phyloP scores from a whole-genome alignment of 1,140 invertebrate species.

The Zaprionus ghesquierei region DNA sequence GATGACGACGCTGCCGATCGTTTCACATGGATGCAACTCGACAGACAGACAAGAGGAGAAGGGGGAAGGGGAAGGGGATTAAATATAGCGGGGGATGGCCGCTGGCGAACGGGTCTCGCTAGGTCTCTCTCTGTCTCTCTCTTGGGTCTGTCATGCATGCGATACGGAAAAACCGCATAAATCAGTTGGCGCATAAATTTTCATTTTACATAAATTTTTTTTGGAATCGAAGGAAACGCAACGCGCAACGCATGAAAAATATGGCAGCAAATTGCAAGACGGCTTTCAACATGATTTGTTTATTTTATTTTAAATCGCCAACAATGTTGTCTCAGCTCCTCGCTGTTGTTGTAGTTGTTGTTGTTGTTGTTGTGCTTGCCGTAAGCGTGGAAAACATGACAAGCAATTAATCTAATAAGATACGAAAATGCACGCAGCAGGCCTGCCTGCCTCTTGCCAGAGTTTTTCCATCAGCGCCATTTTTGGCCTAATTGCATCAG shows the following conservation, averaged over 20 bases:
- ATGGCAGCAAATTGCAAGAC: conserved; percentile 78
- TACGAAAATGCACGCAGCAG: conserved; percentile 20
- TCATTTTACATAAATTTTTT: conserved; percentile 79
- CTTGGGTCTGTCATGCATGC: conserved; percentile 60
- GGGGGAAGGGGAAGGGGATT: neutral
- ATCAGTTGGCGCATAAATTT: conserved; percentile 80
- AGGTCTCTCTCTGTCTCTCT: neutral
- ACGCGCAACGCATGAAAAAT: conserved; percentile 69
- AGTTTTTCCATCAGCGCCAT: conserved; percentile 37
- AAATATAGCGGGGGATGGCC: conserved; percentile 5
- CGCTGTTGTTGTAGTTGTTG: conserved; percentile 5
- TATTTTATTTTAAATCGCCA: conserved; percentile 52
- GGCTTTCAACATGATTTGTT: conserved; percentile 65
- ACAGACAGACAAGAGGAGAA: conserved; percentile 6
- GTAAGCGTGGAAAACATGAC: conserved; percentile 62
- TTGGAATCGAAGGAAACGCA: conserved; percentile 65
- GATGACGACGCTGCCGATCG: conserved; percentile 60
- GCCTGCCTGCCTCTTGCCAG: conserved; percentile 1
- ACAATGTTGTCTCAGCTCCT: conserved; percentile 21
- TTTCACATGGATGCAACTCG: conserved; percentile 67
- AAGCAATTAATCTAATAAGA: conserved; percentile 69
- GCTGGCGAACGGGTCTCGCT: neutral
- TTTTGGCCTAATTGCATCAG: conserved; percentile 55
- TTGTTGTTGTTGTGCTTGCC: conserved; percentile 15
- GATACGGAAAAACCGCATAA: conserved; percentile 65